Conservation (phyloP, 2,888 invertebrate genomes). For the Andrena hattorfiana region DNA sequence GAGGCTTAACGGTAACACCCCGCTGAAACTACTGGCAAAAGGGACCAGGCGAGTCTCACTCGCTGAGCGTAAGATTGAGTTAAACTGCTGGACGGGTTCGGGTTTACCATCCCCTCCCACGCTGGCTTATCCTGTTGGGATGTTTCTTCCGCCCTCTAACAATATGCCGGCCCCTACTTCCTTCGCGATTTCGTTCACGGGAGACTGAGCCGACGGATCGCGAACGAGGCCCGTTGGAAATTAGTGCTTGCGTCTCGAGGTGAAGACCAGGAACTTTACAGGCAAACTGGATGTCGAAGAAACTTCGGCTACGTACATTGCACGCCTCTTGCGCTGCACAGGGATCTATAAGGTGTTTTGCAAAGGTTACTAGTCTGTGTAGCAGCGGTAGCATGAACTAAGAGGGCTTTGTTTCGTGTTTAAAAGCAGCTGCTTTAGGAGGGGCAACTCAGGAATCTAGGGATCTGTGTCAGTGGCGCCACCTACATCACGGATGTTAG, state of each 20-base stretch:
- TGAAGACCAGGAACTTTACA: background rate
- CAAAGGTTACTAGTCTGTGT: background rate
- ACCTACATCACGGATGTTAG: no score
- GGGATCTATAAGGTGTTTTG: background rate
- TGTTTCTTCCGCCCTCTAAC: slow-evolving; percentile 28
- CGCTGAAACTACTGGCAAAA: slow-evolving; percentile 49
- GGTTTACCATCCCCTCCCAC: background rate
- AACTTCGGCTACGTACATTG: slow-evolving; percentile 6
- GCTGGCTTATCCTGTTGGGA: slow-evolving; percentile 13
- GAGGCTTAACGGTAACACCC: slow-evolving; percentile 62
- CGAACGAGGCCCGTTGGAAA: slow-evolving; percentile 23
- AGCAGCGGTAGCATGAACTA: background rate
- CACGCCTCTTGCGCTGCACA: background rate
- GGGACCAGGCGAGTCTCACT: slow-evolving; percentile 31
- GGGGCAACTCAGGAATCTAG: background rate
- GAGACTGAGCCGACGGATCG: slow-evolving; percentile 18
- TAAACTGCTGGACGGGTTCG: slow-evolving; percentile 13
- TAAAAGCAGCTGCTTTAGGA: background rate
- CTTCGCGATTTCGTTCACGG: slow-evolving; percentile 12
- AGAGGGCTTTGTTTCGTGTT: slow-evolving; percentile 1
- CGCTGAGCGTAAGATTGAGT: slow-evolving; percentile 42
- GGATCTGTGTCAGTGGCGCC: background rate
- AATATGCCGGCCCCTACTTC: background rate
- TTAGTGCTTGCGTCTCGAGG: slow-evolving; percentile 3
- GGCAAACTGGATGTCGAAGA: slow-evolving; percentile 12